Percentiles rank a stretch among this genome's conserved stretches.
These are phyloP conservation scores for Acleris laterana DNA, from an alignment of 2,888 invertebrate species.

Conservation along the genomic window DNA sequence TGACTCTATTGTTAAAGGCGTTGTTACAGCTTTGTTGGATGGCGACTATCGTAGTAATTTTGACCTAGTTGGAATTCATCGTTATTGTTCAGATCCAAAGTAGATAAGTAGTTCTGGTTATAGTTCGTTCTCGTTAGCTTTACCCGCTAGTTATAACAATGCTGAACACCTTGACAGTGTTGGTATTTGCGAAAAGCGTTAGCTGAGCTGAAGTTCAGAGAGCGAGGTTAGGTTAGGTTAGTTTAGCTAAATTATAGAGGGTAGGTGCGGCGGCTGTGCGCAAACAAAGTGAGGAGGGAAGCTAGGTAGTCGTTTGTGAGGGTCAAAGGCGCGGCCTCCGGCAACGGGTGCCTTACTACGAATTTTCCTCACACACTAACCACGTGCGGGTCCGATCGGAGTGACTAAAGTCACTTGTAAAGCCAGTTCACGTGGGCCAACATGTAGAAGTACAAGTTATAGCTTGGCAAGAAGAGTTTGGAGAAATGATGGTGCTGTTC, in stretches of 20 bases:
- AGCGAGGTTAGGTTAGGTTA: slow-evolving; percentile 39
- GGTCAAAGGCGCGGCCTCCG: slow-evolving; percentile 53
- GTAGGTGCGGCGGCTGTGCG: slow-evolving; percentile 52
- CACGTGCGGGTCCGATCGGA: background rate
- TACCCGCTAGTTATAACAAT: slow-evolving; percentile 7
- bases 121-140: background rate
- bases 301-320: slow-evolving; percentile 60
- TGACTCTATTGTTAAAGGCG: too few species aligned
- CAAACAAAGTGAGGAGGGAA: slow-evolving; percentile 57
- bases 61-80: too few species aligned
- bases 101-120: too few species aligned
- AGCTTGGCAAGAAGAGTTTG: too few species aligned
- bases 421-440: too few species aligned
- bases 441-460: too few species aligned
- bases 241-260: slow-evolving; percentile 53
- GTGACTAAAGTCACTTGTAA: background rate
- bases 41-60: too few species aligned
- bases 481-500: too few species aligned
- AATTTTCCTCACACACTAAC: slow-evolving; percentile 15
- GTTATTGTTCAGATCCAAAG: too few species aligned
- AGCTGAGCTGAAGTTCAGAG: slow-evolving; percentile 34
- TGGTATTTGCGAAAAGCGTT: slow-evolving; percentile 37
- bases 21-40: too few species aligned
- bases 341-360: slow-evolving; percentile 30
- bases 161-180: slow-evolving; percentile 7